Conservation (phyloP, 2,888 invertebrate genomes). For the Ectropis crepuscularia region DNA sequence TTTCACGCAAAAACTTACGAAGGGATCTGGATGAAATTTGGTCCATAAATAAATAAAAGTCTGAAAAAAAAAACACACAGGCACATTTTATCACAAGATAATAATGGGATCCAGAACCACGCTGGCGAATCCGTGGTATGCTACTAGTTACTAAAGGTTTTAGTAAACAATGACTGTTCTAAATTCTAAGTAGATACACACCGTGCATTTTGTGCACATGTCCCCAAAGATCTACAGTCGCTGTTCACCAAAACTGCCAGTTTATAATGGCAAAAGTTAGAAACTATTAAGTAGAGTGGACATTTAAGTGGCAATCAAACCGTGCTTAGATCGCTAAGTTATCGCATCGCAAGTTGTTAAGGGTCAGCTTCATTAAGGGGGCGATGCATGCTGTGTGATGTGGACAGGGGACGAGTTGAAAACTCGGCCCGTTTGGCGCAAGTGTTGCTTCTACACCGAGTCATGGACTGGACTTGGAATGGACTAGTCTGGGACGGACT, state of each 20-base stretch:
- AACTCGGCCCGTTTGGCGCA: slow-evolving; percentile 76
- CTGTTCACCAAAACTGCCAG: slow-evolving; percentile 54
- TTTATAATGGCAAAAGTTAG: slow-evolving; percentile 73
- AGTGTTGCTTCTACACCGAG: slow-evolving; percentile 65
- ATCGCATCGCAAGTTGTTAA: slow-evolving; percentile 67
- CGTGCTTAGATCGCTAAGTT: slow-evolving; percentile 77
- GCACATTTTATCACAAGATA: too few relatives aligned
- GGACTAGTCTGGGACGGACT: slow-evolving; percentile 43
- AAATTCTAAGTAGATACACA: not conserved
- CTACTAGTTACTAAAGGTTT: not conserved
- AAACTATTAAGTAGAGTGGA: slow-evolving; percentile 70
- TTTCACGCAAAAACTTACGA: too few relatives aligned
- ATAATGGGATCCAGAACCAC: too few relatives aligned
- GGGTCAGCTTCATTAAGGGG: slow-evolving; percentile 78
- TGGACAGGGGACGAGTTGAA: slow-evolving; percentile 57
- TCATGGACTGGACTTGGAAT: slow-evolving; percentile 57
- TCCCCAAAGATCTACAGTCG: slow-evolving; percentile 41
- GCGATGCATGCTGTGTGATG: slow-evolving; percentile 76
- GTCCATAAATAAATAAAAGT: too few relatives aligned
- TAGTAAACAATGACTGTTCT: not conserved
- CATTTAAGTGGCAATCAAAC: slow-evolving; percentile 79
- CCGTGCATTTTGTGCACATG: slow-evolving; percentile 35
- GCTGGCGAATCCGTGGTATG: too few relatives aligned
- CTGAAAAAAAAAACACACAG: too few relatives aligned
- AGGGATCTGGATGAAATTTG: too few relatives aligned